Evolutionary conservation across 2,113 vertebrate genomes (phyloP).

Genomic region (Pleuronectes platessa): DNA sequence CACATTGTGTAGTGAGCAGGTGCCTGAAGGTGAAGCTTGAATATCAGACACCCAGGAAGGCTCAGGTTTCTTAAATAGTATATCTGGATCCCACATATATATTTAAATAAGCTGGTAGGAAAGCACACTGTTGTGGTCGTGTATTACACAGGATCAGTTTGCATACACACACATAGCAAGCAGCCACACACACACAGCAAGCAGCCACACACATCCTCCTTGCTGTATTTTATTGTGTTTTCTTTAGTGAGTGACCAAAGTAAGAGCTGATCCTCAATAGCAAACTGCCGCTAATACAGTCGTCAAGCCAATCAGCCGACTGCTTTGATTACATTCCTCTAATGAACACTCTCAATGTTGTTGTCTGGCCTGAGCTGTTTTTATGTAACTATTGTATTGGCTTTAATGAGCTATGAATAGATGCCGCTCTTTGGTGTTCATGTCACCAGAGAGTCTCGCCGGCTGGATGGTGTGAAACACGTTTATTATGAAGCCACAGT

Average conservation of each 20-base stretch:
- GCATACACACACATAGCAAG: background rate
- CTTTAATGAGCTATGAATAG: constrained; percentile 62
- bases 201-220: background rate
- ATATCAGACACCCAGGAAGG: constrained; percentile 51
- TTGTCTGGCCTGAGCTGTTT: constrained; percentile 47
- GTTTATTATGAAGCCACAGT: constrained; percentile 49
- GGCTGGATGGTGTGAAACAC: background rate
- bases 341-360: constrained; percentile 61
- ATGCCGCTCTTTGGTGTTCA: constrained; percentile 30
- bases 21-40: constrained; percentile 37
- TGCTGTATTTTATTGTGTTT: constrained; percentile 6
- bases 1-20: constrained; percentile 24
- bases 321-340: constrained; percentile 49
- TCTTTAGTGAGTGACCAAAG: constrained; percentile 26
- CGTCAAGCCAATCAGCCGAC: constrained; percentile 55
- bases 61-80: constrained; percentile 27
- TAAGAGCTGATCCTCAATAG: constrained; percentile 11
- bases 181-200: background rate
- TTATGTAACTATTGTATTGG: constrained; percentile 41
- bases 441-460: no score
- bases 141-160: constrained; percentile 18
- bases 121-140: constrained; percentile 5
- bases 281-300: constrained; percentile 23
- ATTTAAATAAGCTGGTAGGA: constrained; percentile 41
- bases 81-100: constrained; percentile 29